A percentile compares a stretch with the other conserved stretches of the same genome.
phyloP scores from a whole-genome alignment of 2,797 vertebrate species.

The Sebastes oblongus region DNA sequence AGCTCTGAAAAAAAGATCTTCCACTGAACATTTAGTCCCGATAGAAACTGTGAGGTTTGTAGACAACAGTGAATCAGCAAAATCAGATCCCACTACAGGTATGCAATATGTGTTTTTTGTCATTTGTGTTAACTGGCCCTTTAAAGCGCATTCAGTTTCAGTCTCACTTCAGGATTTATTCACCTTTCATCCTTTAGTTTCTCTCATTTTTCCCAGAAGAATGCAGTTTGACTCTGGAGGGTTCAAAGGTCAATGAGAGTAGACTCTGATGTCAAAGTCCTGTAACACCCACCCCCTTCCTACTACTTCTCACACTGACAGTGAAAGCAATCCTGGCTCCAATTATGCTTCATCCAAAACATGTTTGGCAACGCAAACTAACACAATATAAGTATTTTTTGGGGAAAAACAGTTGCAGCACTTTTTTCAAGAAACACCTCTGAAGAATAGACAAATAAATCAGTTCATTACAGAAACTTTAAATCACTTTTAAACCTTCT shows the following conservation, averaged over 20 bases:
- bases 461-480: not conserved
- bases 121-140: not conserved
- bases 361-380: not conserved
- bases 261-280: not conserved
- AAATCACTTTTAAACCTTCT: not conserved
- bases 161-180: not conserved
- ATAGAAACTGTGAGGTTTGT: no score
- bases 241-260: no score
- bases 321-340: not conserved
- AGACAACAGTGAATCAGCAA: no score
- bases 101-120: no score
- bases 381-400: not conserved
- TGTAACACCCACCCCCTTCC: not conserved
- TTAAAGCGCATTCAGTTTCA: no score
- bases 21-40: no score
- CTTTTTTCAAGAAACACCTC: not conserved
- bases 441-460: not conserved
- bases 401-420: not conserved
- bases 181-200: not conserved
- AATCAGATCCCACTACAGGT: no score
- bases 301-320: not conserved
- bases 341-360: not conserved
- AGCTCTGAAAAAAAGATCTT: no score
- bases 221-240: not conserved
- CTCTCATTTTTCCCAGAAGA: not conserved